A percentile compares a stretch with the other conserved stretches of the same genome.
phyloP scores from a whole-genome alignment of 1,140 invertebrate species.

The Thereuonema tuberculata region DNA sequence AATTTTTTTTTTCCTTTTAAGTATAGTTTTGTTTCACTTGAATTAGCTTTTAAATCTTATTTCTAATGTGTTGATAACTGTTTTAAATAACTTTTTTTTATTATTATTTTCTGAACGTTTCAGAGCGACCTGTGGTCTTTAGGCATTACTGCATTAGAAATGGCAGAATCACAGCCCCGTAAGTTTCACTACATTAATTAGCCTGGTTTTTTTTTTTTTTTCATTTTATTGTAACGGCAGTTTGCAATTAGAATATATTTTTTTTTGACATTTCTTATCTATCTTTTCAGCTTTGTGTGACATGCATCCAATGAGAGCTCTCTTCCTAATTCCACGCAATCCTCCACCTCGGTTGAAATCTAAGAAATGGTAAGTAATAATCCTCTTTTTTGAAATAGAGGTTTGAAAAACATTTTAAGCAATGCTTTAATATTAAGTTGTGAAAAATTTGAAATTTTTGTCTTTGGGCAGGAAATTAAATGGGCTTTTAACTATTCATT shows the following conservation, averaged over 20 bases:
- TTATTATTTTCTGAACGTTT: too few species aligned
- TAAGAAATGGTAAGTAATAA: constrained; percentile 83
- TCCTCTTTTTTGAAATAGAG: too few species aligned
- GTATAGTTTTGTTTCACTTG: too few species aligned
- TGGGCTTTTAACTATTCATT: too few species aligned
- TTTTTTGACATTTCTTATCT: too few species aligned
- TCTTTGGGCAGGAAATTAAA: too few species aligned
- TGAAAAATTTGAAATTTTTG: too few species aligned
- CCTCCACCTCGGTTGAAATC: constrained; percentile 91
- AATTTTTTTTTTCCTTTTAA: constrained; percentile 5
- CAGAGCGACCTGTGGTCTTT: constrained; percentile 93
- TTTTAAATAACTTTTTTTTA: background rate
- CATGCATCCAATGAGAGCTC: constrained; percentile 97
- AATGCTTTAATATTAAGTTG: too few species aligned
- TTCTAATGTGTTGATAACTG: background rate
- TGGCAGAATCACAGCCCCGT: constrained; percentile 99
- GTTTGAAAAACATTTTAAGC: too few species aligned
- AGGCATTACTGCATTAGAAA: constrained; percentile 97
- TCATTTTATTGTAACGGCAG: too few species aligned
- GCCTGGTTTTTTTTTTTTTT: too few species aligned
- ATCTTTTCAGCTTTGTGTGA: constrained; percentile 52
- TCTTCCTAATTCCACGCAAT: constrained; percentile 97
- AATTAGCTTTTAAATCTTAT: background rate
- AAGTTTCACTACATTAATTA: constrained; percentile 52
- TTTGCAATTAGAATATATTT: too few species aligned